Conservation (phyloP, 2,113 vertebrate genomes). For the Paraplagusia blochii region DNA sequence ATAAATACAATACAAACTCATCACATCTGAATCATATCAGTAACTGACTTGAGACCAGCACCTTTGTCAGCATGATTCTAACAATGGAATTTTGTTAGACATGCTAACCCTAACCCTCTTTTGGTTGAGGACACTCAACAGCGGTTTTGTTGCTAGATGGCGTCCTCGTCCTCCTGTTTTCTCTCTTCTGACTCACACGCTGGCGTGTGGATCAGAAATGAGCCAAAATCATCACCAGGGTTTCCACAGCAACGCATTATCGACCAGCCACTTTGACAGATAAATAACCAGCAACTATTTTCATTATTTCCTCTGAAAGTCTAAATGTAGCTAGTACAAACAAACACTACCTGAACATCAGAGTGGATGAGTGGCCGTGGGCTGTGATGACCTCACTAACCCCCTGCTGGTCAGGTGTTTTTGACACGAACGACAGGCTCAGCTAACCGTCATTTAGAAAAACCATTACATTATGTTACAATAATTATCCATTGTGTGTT, state of each 20-base stretch:
- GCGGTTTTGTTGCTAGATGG: background rate
- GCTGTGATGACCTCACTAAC: conserved; percentile 27
- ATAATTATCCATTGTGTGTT: conserved; percentile 28
- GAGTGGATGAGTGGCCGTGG: conserved; percentile 13
- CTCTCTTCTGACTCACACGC: conserved; percentile 17
- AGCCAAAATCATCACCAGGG: conserved; percentile 9
- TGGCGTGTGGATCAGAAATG: conserved; percentile 23
- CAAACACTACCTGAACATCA: conserved; percentile 11
- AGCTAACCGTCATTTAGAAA: conserved; percentile 19
- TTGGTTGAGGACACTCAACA: too few relatives aligned
- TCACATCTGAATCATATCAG: too few relatives aligned
- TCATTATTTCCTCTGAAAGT: conserved; percentile 15
- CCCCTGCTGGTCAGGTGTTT: conserved; percentile 63
- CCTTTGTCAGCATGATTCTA: too few relatives aligned
- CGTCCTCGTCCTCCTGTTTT: conserved; percentile 1
- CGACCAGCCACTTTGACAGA: conserved; percentile 21
- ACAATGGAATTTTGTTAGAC: too few relatives aligned
- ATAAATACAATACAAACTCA: too few relatives aligned
- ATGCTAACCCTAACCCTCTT: too few relatives aligned
- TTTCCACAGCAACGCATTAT: conserved; percentile 5
- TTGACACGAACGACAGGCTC: conserved; percentile 3
- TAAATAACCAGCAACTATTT: conserved; percentile 37
- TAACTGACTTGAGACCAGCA: too few relatives aligned
- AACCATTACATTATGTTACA: conserved; percentile 10
- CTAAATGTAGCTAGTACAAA: conserved; percentile 22